Evolutionary conservation across 92 coral and sea anemone species (phyloP).

Genomic region (Paramuricea clavata): DNA sequence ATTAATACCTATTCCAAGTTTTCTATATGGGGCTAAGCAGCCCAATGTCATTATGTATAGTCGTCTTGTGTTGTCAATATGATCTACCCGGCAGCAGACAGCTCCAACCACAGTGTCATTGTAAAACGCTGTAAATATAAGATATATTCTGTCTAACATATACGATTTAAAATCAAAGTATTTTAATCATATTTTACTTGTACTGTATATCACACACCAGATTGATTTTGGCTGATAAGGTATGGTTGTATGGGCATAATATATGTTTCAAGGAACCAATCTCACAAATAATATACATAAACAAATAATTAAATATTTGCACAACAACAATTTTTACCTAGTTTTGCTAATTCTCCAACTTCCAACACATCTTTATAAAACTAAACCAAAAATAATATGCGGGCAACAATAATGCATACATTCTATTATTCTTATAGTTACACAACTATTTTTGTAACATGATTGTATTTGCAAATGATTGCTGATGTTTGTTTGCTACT

Average conservation of each 20-base stretch:
- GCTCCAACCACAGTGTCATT: constrained; percentile 99
- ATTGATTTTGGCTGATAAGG: not conserved
- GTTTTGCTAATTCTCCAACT: constrained; percentile 97
- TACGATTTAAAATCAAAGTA: no score
- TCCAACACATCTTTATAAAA: constrained; percentile 99
- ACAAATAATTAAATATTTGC: no score
- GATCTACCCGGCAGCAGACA: constrained; percentile 98
- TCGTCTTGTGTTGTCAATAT: constrained; percentile 89
- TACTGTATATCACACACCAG: not conserved
- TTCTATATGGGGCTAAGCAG: constrained; percentile 97
- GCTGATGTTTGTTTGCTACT: no score
- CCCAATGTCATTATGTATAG: constrained; percentile 97
- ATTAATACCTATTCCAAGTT: constrained; percentile 92
- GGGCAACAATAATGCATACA: no score
- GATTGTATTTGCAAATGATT: no score
- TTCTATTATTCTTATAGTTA: no score
- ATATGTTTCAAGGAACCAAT: not conserved
- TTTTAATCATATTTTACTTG: not conserved
- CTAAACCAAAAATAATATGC: constrained; percentile 62
- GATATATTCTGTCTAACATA: no score
- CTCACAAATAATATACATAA: no score
- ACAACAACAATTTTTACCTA: constrained; percentile 67
- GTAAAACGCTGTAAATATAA: constrained; percentile 78
- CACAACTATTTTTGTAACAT: no score
- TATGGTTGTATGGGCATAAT: not conserved